Conservation (phyloP, 2,888 invertebrate genomes). For the Agrochola macilenta region DNA sequence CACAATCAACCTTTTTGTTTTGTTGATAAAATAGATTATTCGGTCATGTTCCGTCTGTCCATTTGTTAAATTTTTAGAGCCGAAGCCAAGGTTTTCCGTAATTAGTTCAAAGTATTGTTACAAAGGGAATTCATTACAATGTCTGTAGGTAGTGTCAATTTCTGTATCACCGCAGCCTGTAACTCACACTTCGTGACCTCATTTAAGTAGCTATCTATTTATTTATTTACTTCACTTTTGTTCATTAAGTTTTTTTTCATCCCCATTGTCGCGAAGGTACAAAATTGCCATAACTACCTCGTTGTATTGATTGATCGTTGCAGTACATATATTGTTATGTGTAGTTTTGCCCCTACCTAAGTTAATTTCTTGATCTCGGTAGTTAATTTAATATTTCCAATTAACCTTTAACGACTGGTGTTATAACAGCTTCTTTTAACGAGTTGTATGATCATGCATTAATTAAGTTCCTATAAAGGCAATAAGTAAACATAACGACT, state of each 20-base stretch:
- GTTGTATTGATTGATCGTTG: neutral
- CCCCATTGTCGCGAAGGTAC: neutral
- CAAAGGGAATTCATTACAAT: constrained; percentile 25
- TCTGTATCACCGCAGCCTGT: constrained; percentile 7
- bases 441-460: neutral
- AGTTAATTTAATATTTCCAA: constrained; percentile 3
- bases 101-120: constrained; percentile 1
- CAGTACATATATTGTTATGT: neutral
- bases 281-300: too few species aligned
- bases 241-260: neutral
- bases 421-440: neutral
- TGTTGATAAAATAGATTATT: neutral
- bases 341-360: neutral
- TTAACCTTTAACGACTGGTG: neutral
- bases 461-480: too few species aligned
- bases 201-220: neutral
- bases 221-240: neutral
- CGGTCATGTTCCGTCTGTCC: neutral
- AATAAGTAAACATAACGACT: neutral
- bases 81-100: neutral
- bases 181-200: neutral
- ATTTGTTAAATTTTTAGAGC: neutral
- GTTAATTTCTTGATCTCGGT: neutral
- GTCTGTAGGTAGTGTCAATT: neutral
- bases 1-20: neutral